phyloP scores from a whole-genome alignment of 2,797 vertebrate genomes.

The Luscinia megarhynchos region DNA sequence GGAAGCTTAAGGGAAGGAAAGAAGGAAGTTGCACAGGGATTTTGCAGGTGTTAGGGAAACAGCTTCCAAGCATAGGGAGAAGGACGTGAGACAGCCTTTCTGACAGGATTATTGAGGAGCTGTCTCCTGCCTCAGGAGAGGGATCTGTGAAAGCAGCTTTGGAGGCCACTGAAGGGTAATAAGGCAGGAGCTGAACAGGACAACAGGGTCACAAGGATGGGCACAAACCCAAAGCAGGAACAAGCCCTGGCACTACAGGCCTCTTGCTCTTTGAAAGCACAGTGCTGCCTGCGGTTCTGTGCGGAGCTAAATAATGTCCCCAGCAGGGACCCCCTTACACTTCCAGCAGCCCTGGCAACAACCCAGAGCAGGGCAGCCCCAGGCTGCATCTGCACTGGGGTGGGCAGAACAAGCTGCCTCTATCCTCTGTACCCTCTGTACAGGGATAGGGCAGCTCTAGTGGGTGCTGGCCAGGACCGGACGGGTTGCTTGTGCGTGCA shows the following conservation, averaged over 20 bases:
- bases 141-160: background rate
- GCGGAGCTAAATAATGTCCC: background rate
- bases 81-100: rapidly evolving
- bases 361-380: background rate
- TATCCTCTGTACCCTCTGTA: too few species aligned
- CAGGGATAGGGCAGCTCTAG: background rate
- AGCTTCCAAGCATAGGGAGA: background rate
- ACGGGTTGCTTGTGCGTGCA: rapidly evolving
- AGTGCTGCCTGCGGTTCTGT: rapidly evolving
- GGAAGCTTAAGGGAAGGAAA: background rate
- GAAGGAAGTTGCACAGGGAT: background rate
- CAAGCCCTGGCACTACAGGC: background rate
- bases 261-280: background rate
- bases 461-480: rapidly evolving
- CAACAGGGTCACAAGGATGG: rapidly evolving
- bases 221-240: background rate
- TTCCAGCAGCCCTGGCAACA: background rate
- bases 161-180: background rate
- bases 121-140: background rate
- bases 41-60: background rate
- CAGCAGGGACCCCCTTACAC: background rate
- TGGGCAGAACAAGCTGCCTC: background rate
- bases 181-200: background rate
- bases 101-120: background rate
- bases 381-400: rapidly evolving